Evolutionary conservation across 2,888 invertebrate genomes (phyloP).

Genomic region (Graphium colonna): DNA sequence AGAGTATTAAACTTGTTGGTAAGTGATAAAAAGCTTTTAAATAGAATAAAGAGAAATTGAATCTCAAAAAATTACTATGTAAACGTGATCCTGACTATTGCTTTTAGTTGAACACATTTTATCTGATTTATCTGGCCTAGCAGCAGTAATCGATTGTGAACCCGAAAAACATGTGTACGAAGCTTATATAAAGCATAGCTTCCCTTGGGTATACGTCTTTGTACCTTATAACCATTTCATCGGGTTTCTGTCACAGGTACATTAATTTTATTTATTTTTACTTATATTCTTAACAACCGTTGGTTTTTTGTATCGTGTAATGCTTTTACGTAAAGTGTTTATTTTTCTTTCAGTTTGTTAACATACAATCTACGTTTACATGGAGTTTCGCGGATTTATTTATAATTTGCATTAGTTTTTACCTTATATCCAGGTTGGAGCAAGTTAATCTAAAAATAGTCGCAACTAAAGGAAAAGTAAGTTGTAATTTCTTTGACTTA

Average conservation of each 20-base stretch:
- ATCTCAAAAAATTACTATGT: too few species aligned
- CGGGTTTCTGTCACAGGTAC: constrained; percentile 42
- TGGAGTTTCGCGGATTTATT: constrained; percentile 86
- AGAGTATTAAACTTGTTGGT: too few species aligned
- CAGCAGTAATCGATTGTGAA: constrained; percentile 41
- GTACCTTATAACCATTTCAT: constrained; percentile 39
- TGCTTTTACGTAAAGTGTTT: too few species aligned
- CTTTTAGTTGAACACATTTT: constrained; percentile 55
- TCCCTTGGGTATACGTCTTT: constrained; percentile 41
- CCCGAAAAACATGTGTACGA: constrained; percentile 38
- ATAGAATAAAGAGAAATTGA: too few species aligned
- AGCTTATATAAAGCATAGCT: constrained; percentile 36
- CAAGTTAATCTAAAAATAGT: constrained; percentile 75
- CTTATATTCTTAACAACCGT: not conserved
- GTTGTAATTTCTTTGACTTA: too few species aligned
- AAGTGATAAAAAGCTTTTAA: too few species aligned
- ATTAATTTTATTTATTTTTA: not conserved
- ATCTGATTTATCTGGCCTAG: constrained; percentile 39
- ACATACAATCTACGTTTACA: constrained; percentile 81
- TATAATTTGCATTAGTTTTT: constrained; percentile 83
- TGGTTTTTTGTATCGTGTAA: too few species aligned
- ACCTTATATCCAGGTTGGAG: constrained; percentile 81
- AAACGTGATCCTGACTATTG: too few species aligned
- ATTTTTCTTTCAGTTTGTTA: constrained; percentile 52
- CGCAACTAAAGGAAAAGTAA: constrained; percentile 48